These are phyloP conservation scores for Engystomops pustulosus DNA, from an alignment of 2,113 vertebrate genomes.

Conservation along the genomic window DNA sequence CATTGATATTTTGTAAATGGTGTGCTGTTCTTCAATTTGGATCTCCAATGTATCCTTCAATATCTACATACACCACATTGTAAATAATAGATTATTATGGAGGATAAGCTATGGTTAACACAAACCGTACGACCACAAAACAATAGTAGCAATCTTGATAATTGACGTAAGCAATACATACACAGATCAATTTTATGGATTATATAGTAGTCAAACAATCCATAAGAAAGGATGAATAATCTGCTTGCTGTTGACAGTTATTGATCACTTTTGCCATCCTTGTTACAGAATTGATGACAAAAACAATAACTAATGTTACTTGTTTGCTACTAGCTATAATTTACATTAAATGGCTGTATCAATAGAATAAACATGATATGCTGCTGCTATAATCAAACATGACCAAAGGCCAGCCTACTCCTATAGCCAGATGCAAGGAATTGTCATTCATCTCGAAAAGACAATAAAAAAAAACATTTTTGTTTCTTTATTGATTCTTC, in stretches of 20 bases:
- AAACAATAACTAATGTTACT: not conserved
- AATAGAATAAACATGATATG: not conserved
- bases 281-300: not conserved
- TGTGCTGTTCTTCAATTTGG: too few relatives aligned
- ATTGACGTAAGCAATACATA: not conserved
- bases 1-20: too few relatives aligned
- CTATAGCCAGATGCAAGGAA: too few relatives aligned
- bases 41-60: too few relatives aligned
- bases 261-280: not conserved
- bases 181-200: conserved; percentile 7
- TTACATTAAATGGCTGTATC: not conserved
- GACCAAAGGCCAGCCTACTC: too few relatives aligned
- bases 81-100: not conserved
- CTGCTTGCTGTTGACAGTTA: not conserved
- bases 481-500: too few relatives aligned
- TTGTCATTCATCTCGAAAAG: too few relatives aligned
- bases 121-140: not conserved
- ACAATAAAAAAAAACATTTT: too few relatives aligned
- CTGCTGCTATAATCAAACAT: not conserved
- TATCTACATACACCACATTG: not conserved
- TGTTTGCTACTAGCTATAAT: not conserved
- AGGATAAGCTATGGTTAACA: not conserved
- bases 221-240: not conserved
- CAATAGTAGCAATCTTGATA: not conserved
- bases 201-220: not conserved